Evolutionary conservation across 2,113 vertebrate species (phyloP), one percentile per base, ranked within the genome.

Genomic region (Rhinogobius similis): DNA sequence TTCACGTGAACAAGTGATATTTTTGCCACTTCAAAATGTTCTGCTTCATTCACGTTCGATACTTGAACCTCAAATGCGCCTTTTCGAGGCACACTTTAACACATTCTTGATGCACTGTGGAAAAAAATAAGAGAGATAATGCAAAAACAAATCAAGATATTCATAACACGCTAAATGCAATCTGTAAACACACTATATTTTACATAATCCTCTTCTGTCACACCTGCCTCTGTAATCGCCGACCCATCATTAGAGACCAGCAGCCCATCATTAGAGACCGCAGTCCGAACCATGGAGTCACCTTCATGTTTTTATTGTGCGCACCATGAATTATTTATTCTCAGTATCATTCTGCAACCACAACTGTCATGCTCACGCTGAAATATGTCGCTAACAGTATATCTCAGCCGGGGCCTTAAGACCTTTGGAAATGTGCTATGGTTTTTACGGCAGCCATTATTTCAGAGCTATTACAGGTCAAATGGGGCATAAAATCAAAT

Each of bases 381-480:
- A 52, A 64, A 77, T 53, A 63, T 75, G 18, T 68, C 24, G 38
- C 36, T 39, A 23, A 23, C 53, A 70, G n/a, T 64, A 27, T 53
- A 61, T 65, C 38, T 76, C 58, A 76, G 50, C 41, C 56, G 26
- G 63, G 23, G 29, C 70, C 4, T 62, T 67, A 36, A 66, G 24
- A 39, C 70, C 4, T 62, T 67, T 71, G 41, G 67, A 53, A 71
- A 74, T 61, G 70, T 62, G 43, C 62, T 75, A 21, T 23, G 18
- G 13, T 67, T 76, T 50, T 76, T 79, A 83, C 76, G 65, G 27
- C 4, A 23, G 52, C 69, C 74, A 81, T 82, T 82, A 77, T 75
- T 79, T 68, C 59, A 52, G 41, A 58, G 64, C 38, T 78, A 79
- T 82, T 84, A 79, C 41, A 71, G 68, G 59, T 77, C 66, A 83